A percentile compares a stretch with the other conserved stretches of the same genome.
phyloP scores from a whole-genome alignment of 2,113 vertebrate genomes.

The Rhegmatorhina hoffmannsi region DNA sequence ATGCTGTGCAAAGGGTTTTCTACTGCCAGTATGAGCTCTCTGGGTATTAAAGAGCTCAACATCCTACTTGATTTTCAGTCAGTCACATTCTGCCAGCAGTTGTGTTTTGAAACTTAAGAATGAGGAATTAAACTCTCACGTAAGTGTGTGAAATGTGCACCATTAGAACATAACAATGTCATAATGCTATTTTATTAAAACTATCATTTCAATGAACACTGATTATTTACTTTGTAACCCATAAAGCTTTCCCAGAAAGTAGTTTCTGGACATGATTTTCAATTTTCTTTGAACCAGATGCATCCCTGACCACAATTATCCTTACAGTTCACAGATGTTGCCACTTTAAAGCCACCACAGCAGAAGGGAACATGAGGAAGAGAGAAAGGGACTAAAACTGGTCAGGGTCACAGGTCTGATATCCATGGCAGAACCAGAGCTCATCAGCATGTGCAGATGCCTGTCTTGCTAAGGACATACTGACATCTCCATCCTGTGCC shows the following conservation, averaged over 20 bases:
- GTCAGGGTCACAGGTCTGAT: background rate
- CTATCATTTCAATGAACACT: background rate
- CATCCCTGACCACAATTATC: background rate
- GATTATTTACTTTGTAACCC: slow-evolving; percentile 29
- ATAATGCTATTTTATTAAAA: slow-evolving; percentile 28
- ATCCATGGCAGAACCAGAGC: background rate
- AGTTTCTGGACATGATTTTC: background rate
- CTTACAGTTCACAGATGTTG: background rate
- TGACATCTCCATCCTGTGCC: background rate
- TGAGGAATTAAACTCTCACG: background rate
- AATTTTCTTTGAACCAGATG: slow-evolving; percentile 17
- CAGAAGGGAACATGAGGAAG: background rate
- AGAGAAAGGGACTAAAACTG: background rate
- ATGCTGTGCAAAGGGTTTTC: background rate
- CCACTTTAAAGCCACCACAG: background rate
- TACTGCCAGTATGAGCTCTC: background rate
- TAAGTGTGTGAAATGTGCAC: background rate
- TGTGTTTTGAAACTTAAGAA: background rate
- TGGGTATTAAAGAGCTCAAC: background rate
- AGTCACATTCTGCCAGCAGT: background rate
- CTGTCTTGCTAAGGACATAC: background rate
- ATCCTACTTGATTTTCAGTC: background rate
- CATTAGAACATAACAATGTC: background rate
- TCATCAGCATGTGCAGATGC: background rate
- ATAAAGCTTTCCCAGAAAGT: slow-evolving; percentile 24